Evolutionary conservation across 2,113 vertebrate genomes (phyloP), one percentile per base, ranked within the genome.

Genomic region (Ornithorhynchus anatinus): DNA sequence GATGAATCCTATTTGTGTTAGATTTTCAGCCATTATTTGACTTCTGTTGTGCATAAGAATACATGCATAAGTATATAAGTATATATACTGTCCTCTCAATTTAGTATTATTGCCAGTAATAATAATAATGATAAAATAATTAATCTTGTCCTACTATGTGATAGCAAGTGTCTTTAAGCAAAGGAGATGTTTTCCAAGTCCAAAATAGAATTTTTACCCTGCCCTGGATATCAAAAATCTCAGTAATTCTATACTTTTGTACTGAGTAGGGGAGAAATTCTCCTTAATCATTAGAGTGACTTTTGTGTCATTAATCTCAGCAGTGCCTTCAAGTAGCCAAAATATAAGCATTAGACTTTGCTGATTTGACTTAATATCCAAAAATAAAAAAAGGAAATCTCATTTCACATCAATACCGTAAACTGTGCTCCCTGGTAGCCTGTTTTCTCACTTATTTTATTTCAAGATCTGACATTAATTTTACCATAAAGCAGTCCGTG

Each of bases 241-340:
- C 27, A 48, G 13, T 35, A 57, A 59, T 6, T 64, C 8, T 56
- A 48, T 54, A 17, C 64, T 3, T 50, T 83, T 78, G 10, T 12
- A 68, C 37, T 72, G 5, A n/a, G 19, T 0, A 5, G 35, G 10
- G 69, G 58, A 73, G 3, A 8, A 54, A 71, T 40, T 69, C 11
- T 42, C 45, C n/a, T 54, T 85, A 74, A 35, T 44, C 56, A 72
- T 75, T 40, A 59, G 31, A 52, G 48, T 54, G 6, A 3, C n/a
- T 4, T 70, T 53, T 43, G n/a, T n/a, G 15, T 58, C 4, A 12
- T 29, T 45, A 66, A 20, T 17, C 1, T 57, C 27, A 36, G 8
- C 23, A 57, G 58, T 64, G 19, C 16, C 33, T 77, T 81, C 44
- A 80, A 67, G 78, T 17, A 35, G 8, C 5, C 44, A 16, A 32